Base-by-base conservation (phyloP, 92 coral and sea anemone species). In the Actinernus sp. region DNA sequence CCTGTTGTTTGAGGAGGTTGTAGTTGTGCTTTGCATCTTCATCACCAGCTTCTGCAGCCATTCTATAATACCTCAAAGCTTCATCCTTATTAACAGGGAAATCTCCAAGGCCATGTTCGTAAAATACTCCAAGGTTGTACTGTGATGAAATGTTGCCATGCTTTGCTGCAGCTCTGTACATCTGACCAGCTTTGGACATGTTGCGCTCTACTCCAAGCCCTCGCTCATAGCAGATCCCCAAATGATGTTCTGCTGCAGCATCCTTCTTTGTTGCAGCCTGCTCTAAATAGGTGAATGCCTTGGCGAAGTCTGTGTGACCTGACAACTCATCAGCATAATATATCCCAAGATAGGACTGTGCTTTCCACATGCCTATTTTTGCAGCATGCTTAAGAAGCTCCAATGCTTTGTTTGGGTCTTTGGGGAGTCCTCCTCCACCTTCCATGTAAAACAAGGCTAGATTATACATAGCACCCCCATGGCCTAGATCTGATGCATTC, bases 21-120 rank as follows among this genome's bases (percentile, higher is more conserved):
- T 79, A 74, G 56, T 95, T 91, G 46, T 95, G 88, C 47, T 34
- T 63, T 25, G 99, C 99, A 83, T 95, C 88, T 51, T 76, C 84
- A 66, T 95, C 97, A 32, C 97, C 99, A 24, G 88, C 89, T 55
- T 91, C 95, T 18, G 95, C 87, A 8, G 99, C 99, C 94, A 92
- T 91, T 40, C 88, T 78, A 57, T 95, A 95, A 68, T 75, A 91
- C 20, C 97, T 74, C 31, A 82, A 66, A 16, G 99, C 99, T 64
- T 91, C 97, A 3, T 44, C 57, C 48, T 87, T 85, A 74, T 95
- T 74, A 2, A 91, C 95, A 36, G 61, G 61, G 29, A 91, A 67
- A 20, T 82, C 99, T 21, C 99, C 99, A 34, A 91, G 58, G 12
- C 99, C 99, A 39, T 95, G 89, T 32, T 95, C 92, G 37, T 91